A percentile compares a stretch with the other conserved stretches of the same genome.
Evolutionary conservation across 2,888 invertebrate genomes (phyloP).

Genomic region (Torymus tubicola): DNA sequence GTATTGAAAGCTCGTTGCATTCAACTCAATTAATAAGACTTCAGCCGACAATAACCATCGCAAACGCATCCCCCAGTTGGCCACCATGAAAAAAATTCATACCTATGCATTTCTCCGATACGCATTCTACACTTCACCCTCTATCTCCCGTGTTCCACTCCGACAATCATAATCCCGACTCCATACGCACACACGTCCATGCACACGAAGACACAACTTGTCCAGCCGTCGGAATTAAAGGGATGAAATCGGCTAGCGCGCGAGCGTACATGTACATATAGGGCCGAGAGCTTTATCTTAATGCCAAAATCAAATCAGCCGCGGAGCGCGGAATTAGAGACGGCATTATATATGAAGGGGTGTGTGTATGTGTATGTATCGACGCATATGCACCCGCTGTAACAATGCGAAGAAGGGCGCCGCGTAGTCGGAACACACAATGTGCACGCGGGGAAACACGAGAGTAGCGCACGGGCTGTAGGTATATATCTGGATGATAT

Average conservation of each 20-base stretch:
- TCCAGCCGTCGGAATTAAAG: slow-evolving; percentile 39
- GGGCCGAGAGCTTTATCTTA: slow-evolving; percentile 72
- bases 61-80: too few species aligned
- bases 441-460: slow-evolving; percentile 69
- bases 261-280: background rate
- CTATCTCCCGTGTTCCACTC: background rate
- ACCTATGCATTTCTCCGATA: background rate
- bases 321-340: slow-evolving; percentile 74
- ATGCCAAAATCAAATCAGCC: slow-evolving; percentile 76
- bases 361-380: too few species aligned
- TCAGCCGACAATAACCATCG: too few species aligned
- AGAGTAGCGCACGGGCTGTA: slow-evolving; percentile 60
- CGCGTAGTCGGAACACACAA: slow-evolving; percentile 69
- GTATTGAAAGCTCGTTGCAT: too few species aligned
- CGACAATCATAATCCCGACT: slow-evolving; percentile 14
- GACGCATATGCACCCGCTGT: slow-evolving; percentile 53
- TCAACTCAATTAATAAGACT: too few species aligned
- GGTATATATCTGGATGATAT: slow-evolving; percentile 70
- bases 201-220: too few species aligned
- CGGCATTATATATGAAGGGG: slow-evolving; percentile 69
- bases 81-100: too few species aligned
- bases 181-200: background rate
- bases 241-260: slow-evolving; percentile 47
- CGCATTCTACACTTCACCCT: background rate
- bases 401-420: slow-evolving; percentile 68